Conservation (phyloP, 2,888 invertebrate species). For the Cheilosia urbana region DNA sequence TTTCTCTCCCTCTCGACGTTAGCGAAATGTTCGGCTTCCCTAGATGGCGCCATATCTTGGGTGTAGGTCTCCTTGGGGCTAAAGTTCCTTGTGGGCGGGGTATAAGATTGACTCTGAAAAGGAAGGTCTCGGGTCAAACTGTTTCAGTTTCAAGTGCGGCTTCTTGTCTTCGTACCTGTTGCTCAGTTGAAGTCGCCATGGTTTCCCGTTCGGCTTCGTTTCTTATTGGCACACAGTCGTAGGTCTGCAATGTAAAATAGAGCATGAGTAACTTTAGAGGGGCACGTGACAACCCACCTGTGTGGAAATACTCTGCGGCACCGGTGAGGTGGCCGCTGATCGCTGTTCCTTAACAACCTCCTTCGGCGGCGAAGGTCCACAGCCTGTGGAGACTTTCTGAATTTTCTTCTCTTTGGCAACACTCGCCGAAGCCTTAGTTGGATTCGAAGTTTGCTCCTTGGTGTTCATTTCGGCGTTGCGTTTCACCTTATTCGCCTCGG, state of each 20-base stretch:
- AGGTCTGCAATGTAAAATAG: slow-evolving; percentile 84
- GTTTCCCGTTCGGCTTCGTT: slow-evolving; percentile 17
- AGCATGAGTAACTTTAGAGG: slow-evolving; percentile 25
- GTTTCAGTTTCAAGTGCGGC: neutral
- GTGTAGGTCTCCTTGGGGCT: slow-evolving; percentile 82
- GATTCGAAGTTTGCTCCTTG: slow-evolving; percentile 17
- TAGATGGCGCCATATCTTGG: slow-evolving; percentile 23
- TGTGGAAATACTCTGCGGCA: slow-evolving; percentile 94
- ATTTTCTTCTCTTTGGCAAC: slow-evolving; percentile 35
- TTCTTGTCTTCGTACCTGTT: slow-evolving; percentile 28
- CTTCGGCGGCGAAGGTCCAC: slow-evolving; percentile 87
- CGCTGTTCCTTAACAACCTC: slow-evolving; percentile 82
- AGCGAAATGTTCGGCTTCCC: slow-evolving; percentile 55
- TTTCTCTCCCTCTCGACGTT: slow-evolving; percentile 78
- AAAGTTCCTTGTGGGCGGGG: slow-evolving; percentile 84
- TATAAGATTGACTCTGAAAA: slow-evolving; percentile 85
- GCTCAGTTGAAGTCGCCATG: slow-evolving; percentile 26
- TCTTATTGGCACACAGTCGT: slow-evolving; percentile 83
- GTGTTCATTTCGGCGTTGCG: slow-evolving; percentile 76
- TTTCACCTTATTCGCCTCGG: slow-evolving; percentile 80
- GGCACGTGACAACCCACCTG: slow-evolving; percentile 86
- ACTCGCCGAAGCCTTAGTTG: neutral
- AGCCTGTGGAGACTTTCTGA: slow-evolving; percentile 85
- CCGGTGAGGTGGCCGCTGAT: slow-evolving; percentile 93
- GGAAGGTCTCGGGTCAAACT: neutral